Evolutionary conservation across 2,888 invertebrate species (phyloP).

Genomic region (Bellardia pandia): DNA sequence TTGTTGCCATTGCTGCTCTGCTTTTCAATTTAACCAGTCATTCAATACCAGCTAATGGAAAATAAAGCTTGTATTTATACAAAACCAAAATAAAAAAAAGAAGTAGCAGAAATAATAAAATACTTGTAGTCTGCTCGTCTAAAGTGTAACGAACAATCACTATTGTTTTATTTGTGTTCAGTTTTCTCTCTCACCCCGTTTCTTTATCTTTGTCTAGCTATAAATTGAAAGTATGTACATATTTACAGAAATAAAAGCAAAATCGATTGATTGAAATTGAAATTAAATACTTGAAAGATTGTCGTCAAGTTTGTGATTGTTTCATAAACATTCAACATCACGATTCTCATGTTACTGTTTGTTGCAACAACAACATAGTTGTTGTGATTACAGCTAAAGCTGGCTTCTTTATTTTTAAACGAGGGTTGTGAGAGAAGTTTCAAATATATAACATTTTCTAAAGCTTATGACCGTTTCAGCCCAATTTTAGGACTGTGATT

Average conservation of each 20-base stretch:
- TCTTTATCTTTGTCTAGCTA: conserved; percentile 27
- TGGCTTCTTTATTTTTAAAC: neutral
- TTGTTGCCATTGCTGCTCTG: conserved; percentile 3
- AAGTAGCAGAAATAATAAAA: conserved; percentile 36
- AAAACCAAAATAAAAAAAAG: neutral
- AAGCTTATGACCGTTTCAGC: too few relatives aligned
- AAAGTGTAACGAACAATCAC: conserved; percentile 54
- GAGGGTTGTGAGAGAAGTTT: neutral
- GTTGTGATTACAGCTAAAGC: neutral
- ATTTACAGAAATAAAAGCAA: conserved; percentile 20
- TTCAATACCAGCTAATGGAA: conserved; percentile 34
- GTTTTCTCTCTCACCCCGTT: neutral
- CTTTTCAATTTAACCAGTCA: conserved; percentile 22
- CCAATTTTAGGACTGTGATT: too few relatives aligned
- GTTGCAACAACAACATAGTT: neutral
- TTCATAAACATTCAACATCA: conserved; percentile 55
- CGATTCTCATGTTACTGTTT: conserved; percentile 59
- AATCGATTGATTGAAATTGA: conserved; percentile 69
- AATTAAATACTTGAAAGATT: conserved; percentile 70
- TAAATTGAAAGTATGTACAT: conserved; percentile 53
- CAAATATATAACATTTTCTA: too few relatives aligned
- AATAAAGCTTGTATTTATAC: neutral
- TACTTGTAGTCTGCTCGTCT: conserved; percentile 18
- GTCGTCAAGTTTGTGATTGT: conserved; percentile 67
- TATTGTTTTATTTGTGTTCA: conserved; percentile 17